Base-by-base conservation (phyloP, 2,888 invertebrate genomes). In the Eupithecia dodoneata region DNA sequence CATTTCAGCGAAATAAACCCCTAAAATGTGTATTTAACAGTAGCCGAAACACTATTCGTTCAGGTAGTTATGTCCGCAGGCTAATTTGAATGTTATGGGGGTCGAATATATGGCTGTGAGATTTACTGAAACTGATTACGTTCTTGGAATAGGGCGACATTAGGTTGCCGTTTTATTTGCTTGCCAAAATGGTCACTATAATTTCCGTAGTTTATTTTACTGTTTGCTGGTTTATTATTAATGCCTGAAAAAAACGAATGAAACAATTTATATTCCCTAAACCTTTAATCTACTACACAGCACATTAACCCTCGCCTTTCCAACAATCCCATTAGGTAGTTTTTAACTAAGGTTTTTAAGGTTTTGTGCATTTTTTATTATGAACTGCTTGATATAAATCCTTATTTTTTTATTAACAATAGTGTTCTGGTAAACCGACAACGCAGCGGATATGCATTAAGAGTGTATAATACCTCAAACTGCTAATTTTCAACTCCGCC, bases 71-170 rank as follows among this genome's bases (percentile, higher is more conserved):
- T 71, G 76, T 70, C n/a, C 59, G 74, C 67, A 70, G 59, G 47
- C 74, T 76, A 76, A 79, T 79, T 79, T 74, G 74, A 79, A 76
- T 79, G 74, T 72, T 74, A 70, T 74, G 74, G 71, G 73, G 76
- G 78, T 63, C 74, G 52, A 70, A 71, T 55, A 59, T 76, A 72
- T 49, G 75, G 49, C 73, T 10, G 45, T 73, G 55, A 79, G 81
- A 81, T 81, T 77, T 75, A 75, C 75, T 18, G 15, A 73, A 73
- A 76, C 76, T 75, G 81, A 81, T 82, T 76, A 79, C 69, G 66
- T 79, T 76, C 76, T 42, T 41, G 70, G 74, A 76, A 79, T 74
- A 69, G 45, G 73, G 69, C 71, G 74, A 74, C 71, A 52, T 67
- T 67, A 66, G n/a, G 65, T 44, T 47, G 65, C 12, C 44, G 13